Conservation (phyloP, 2,113 vertebrate genomes). For the Hemibagrus wyckioides region DNA sequence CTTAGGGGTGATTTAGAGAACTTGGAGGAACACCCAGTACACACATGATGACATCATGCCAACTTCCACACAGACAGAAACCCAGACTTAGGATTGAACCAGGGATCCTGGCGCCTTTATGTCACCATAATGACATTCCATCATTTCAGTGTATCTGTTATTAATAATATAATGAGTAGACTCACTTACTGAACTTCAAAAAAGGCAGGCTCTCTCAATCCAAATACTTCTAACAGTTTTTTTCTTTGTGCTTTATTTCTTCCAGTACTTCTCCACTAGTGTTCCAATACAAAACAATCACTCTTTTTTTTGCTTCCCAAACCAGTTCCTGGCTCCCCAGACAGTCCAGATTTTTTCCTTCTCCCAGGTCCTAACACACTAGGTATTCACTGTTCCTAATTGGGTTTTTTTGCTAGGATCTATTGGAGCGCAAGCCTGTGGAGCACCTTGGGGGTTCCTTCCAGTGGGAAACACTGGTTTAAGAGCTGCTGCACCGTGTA, state of each 20-base stretch:
- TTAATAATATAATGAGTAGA: background rate
- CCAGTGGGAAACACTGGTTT: constrained; percentile 5
- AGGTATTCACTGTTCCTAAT: constrained; percentile 8
- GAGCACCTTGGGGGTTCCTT: background rate
- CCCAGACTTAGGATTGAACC: background rate
- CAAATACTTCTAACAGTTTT: background rate
- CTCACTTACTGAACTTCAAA: background rate
- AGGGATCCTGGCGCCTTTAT: background rate
- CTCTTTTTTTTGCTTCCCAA: constrained; percentile 4
- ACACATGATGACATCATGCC: background rate
- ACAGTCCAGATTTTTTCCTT: background rate
- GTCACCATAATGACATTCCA: background rate
- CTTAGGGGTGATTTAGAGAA: background rate
- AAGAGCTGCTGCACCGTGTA: constrained; percentile 9
- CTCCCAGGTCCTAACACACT: background rate
- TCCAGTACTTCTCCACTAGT: background rate
- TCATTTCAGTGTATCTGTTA: background rate
- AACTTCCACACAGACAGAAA: background rate
- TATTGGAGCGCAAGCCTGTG: background rate
- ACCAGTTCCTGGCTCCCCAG: background rate
- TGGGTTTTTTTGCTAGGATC: background rate
- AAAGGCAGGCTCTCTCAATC: background rate
- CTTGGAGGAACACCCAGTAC: background rate
- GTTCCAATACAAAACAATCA: background rate
- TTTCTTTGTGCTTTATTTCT: background rate